Conservation (phyloP, 2,888 invertebrate species). For the Lasioglossum lativentre region DNA sequence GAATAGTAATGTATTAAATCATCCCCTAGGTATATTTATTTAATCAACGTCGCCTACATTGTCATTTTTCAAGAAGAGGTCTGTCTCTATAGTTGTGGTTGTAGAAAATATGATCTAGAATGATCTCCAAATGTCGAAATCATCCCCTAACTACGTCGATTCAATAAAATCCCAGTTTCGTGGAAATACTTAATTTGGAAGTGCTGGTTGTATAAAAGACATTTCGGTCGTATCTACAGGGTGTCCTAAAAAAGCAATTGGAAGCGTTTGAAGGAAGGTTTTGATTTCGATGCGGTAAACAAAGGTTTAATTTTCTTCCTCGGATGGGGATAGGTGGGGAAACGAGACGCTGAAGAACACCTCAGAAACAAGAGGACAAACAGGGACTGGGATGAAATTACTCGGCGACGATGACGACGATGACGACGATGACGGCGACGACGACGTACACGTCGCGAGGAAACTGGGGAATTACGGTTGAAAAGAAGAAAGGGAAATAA, state of each 20-base stretch:
- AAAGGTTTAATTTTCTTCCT: constrained; percentile 5
- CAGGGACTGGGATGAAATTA: constrained; percentile 26
- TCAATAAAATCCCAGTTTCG: too few species aligned
- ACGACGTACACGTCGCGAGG: constrained; percentile 22
- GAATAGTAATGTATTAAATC: background rate
- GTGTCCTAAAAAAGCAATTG: background rate
- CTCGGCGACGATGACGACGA: constrained; percentile 29
- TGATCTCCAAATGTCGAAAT: too few species aligned
- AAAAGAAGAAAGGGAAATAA: constrained; percentile 18
- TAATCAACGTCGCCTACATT: background rate
- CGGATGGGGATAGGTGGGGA: background rate
- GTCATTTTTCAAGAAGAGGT: background rate
- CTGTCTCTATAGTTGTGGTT: background rate
- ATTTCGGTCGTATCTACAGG: background rate
- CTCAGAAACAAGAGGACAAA: constrained; percentile 21
- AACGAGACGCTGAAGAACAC: constrained; percentile 16
- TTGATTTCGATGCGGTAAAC: background rate
- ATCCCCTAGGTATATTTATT: background rate
- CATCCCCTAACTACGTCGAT: too few species aligned
- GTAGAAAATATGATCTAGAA: background rate
- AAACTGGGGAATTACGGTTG: constrained; percentile 20
- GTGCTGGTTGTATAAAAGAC: background rate
- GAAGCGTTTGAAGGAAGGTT: background rate
- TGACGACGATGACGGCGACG: constrained; percentile 24
- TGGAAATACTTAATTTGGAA: background rate